Percentiles rank a stretch among this genome's conserved stretches.
These are phyloP conservation scores for Diachasma alloeum DNA, from an alignment of 1,140 invertebrate genomes.

Conservation along the genomic window DNA sequence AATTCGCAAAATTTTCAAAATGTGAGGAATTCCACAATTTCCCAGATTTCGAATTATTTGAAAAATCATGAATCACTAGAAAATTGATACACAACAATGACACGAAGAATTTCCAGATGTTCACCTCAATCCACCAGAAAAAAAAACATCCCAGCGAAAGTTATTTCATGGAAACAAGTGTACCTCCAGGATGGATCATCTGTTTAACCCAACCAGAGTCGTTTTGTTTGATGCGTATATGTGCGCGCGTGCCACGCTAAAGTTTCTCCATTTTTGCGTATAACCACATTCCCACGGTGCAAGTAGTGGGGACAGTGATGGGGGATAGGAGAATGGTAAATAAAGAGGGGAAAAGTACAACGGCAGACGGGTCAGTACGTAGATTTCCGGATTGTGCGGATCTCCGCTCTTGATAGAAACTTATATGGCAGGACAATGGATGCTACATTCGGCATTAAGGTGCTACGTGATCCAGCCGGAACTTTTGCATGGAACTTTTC, in stretches of 20 bases:
- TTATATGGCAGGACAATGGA: slow-evolving; percentile 61
- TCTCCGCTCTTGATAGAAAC: slow-evolving; percentile 59
- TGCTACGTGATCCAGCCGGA: slow-evolving; percentile 51
- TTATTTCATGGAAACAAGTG: not conserved
- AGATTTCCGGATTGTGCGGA: slow-evolving; percentile 59
- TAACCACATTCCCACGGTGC: slow-evolving; percentile 46
- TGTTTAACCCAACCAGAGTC: not conserved
- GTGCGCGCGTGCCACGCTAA: not conserved
- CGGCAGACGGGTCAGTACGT: slow-evolving; percentile 11
- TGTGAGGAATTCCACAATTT: too few species aligned
- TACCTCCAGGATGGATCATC: not conserved
- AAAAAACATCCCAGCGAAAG: not conserved
- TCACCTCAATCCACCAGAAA: too few species aligned
- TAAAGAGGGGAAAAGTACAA: not conserved
- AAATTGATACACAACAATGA: too few species aligned
- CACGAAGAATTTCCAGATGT: too few species aligned
- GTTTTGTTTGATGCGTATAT: slow-evolving; percentile 1
- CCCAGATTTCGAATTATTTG: too few species aligned
- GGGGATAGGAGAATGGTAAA: slow-evolving; percentile 2
- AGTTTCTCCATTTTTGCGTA: slow-evolving; percentile 7
- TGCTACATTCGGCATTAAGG: slow-evolving; percentile 60
- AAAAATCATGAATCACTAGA: too few species aligned
- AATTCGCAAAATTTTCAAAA: too few species aligned
- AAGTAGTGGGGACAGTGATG: not conserved
- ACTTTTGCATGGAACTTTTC: not conserved